Evolutionary conservation across 2,797 vertebrate genomes (phyloP).

Genomic region (Parauchenoglanis ngamensis): DNA sequence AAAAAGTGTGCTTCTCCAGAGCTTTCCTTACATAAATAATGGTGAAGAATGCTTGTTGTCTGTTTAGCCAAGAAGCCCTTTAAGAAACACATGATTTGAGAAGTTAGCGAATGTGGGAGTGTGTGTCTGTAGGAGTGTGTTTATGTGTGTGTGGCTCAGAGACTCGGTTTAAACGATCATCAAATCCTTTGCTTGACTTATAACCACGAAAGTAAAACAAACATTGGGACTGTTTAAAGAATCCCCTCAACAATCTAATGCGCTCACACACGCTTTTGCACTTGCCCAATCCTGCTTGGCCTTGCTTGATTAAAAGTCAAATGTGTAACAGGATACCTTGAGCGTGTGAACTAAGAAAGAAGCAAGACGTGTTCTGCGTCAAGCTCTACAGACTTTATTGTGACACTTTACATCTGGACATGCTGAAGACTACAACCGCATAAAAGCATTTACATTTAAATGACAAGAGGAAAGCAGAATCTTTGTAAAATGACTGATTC

Average conservation of each 20-base stretch:
- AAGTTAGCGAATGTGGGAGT: constrained; percentile 15
- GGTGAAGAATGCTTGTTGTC: constrained; percentile 1
- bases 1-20: constrained; percentile 8
- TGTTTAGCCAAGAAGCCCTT: constrained; percentile 36
- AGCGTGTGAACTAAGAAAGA: constrained; percentile 19
- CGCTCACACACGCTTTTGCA: constrained; percentile 18
- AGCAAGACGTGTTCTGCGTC: constrained; percentile 20
- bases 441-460: not conserved
- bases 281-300: constrained; percentile 19
- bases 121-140: constrained; percentile 19
- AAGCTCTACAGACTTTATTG: not conserved
- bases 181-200: constrained; percentile 49
- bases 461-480: not conserved
- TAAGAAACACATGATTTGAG: constrained; percentile 15
- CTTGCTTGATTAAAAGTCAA: constrained; percentile 19
- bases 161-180: constrained; percentile 26
- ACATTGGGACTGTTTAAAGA: constrained; percentile 48
- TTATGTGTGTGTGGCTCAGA: constrained; percentile 18
- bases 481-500: not conserved
- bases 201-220: constrained; percentile 53
- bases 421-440: not conserved
- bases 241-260: constrained; percentile 14
- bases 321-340: constrained; percentile 19
- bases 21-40: constrained; percentile 37
- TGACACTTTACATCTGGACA: constrained; percentile 10